Evolutionary conservation across 2,888 invertebrate species (phyloP).

Genomic region (Eucriotettix oculatus): DNA sequence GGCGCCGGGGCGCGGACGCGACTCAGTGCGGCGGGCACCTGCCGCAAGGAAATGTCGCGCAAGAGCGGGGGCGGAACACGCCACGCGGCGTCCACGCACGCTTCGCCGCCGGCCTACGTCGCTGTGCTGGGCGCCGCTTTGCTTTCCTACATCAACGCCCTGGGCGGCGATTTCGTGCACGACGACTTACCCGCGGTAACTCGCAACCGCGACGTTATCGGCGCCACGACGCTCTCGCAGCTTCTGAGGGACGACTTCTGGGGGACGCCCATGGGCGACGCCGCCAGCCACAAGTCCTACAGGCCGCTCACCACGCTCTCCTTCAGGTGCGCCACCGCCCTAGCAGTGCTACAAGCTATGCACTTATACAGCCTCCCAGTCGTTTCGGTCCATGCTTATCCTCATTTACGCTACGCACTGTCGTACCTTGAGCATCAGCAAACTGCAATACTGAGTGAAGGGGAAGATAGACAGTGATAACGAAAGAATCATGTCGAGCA

Average conservation of each 20-base stretch:
- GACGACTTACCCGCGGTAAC: slow-evolving; percentile 75
- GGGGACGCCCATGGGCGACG: slow-evolving; percentile 76
- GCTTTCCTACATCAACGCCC: slow-evolving; percentile 50
- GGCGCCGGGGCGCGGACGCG: neutral
- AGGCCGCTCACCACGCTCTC: slow-evolving; percentile 67
- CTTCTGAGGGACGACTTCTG: slow-evolving; percentile 70
- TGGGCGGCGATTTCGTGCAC: slow-evolving; percentile 70
- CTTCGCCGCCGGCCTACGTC: slow-evolving; percentile 25
- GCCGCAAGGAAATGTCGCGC: neutral
- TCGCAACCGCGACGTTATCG: slow-evolving; percentile 63
- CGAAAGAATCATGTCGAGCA: too few relatives aligned
- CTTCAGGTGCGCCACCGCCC: slow-evolving; percentile 43
- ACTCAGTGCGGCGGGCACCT: neutral
- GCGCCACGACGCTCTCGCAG: slow-evolving; percentile 39
- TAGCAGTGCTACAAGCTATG: neutral
- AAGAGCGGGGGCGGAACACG: neutral
- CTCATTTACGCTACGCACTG: too few relatives aligned
- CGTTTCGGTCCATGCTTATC: too few relatives aligned
- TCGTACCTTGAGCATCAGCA: too few relatives aligned
- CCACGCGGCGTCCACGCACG: neutral
- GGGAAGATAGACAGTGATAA: too few relatives aligned
- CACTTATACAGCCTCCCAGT: too few relatives aligned
- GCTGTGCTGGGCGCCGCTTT: slow-evolving; percentile 44
- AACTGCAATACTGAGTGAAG: too few relatives aligned
- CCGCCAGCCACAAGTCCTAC: slow-evolving; percentile 73